Conservation (phyloP, 2,888 invertebrate species). For the Troilus luridus region DNA sequence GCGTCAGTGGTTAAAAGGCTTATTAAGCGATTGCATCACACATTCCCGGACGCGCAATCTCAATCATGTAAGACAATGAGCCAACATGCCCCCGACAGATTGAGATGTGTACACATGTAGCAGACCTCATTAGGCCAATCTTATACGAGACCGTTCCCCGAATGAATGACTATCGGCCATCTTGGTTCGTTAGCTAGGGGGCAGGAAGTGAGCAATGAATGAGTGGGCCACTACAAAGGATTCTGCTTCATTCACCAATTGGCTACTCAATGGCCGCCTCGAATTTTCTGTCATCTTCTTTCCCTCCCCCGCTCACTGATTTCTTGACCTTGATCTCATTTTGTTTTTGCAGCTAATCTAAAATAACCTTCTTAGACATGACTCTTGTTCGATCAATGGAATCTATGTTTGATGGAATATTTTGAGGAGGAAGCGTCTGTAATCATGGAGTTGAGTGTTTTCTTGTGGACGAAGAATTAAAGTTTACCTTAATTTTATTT, state of each 20-base stretch:
- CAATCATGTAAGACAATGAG: neutral
- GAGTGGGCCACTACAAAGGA: conserved; percentile 42
- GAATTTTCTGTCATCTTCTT: neutral
- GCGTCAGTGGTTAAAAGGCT: neutral
- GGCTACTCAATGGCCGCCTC: neutral
- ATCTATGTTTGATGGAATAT: too few relatives aligned
- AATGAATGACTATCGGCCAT: conserved; percentile 36
- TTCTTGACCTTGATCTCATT: neutral
- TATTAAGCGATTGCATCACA: neutral
- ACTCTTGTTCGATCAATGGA: too few relatives aligned
- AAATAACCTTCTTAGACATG: neutral
- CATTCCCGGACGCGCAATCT: neutral
- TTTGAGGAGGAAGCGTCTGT: too few relatives aligned
- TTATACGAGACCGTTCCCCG: neutral
- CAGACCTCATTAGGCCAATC: neutral
- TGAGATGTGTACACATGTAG: conserved; percentile 6
- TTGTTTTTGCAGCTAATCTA: neutral
- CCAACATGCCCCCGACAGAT: neutral
- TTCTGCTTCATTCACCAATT: conserved; percentile 40
- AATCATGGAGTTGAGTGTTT: too few relatives aligned
- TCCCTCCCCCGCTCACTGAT: neutral
- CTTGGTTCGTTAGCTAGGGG: neutral
- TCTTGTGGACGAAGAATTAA: too few relatives aligned
- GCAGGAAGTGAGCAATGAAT: conserved; percentile 38
- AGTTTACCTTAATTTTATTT: too few relatives aligned